Conservation (phyloP, 2,888 invertebrate species). For the Leucophora obtusa region DNA sequence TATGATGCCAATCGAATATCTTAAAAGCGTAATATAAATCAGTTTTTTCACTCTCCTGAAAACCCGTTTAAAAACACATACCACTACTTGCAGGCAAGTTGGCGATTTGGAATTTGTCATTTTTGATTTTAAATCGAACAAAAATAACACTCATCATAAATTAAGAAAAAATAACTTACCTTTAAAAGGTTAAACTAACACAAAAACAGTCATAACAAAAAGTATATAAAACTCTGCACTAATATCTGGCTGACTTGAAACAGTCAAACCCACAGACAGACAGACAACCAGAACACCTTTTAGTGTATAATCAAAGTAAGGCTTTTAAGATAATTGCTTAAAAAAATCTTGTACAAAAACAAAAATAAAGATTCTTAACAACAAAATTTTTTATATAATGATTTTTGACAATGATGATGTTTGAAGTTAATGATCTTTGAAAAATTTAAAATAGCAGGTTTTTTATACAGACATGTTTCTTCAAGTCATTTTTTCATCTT, state of each 20-base stretch:
- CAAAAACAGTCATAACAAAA: not conserved
- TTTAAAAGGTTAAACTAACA: not conserved
- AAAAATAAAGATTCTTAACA: constrained; percentile 18
- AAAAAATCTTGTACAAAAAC: not conserved
- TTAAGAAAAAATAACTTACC: too few relatives aligned
- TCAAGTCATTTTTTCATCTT: constrained; percentile 6
- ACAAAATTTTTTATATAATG: constrained; percentile 36
- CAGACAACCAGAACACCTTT: not conserved
- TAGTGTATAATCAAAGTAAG: constrained; percentile 14
- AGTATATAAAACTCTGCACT: not conserved
- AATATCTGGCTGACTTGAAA: not conserved
- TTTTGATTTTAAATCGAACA: too few relatives aligned
- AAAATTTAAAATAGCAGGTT: constrained; percentile 32
- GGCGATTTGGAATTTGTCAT: too few relatives aligned
- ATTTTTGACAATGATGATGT: constrained; percentile 41
- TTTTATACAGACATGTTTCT: not conserved
- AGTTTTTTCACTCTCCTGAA: too few relatives aligned
- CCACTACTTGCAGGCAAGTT: too few relatives aligned
- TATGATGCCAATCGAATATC: too few relatives aligned
- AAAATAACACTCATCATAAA: too few relatives aligned
- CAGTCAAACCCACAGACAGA: not conserved
- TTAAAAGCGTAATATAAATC: too few relatives aligned
- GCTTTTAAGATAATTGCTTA: constrained; percentile 49
- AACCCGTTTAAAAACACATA: too few relatives aligned
- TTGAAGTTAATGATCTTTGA: constrained; percentile 10